These are phyloP conservation scores for Scelioninae gen. 1 DNA, from an alignment of 2,888 invertebrate species.

Conservation along the genomic window DNA sequence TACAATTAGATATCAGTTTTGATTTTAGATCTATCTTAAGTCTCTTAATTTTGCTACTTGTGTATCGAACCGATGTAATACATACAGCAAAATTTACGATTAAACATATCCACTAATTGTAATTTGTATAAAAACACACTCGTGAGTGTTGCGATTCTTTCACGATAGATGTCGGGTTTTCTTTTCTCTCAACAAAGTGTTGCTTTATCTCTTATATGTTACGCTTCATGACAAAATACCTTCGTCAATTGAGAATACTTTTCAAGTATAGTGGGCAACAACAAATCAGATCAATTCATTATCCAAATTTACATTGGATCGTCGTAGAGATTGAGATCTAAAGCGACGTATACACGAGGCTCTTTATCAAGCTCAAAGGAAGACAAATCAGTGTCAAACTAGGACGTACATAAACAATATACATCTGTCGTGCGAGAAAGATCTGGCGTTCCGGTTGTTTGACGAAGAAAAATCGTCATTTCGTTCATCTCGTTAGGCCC, in stretches of 20 bases:
- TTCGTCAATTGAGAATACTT: conserved; percentile 54
- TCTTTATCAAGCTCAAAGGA: conserved; percentile 47
- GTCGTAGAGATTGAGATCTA: conserved; percentile 39
- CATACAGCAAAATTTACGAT: not conserved
- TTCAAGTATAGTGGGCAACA: conserved; percentile 43
- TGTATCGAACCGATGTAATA: conserved; percentile 3
- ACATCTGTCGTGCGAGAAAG: conserved; percentile 54
- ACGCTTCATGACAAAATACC: conserved; percentile 39
- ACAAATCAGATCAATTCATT: conserved; percentile 36
- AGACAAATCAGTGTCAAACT: conserved; percentile 60
- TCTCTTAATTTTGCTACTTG: not conserved
- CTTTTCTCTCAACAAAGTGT: conserved; percentile 38
- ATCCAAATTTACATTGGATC: conserved; percentile 40
- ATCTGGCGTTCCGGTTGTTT: conserved; percentile 42
- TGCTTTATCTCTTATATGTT: conserved; percentile 14
- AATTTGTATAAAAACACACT: conserved; percentile 4
- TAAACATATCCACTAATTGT: not conserved
- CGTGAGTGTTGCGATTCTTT: conserved; percentile 27
- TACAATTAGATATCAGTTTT: conserved; percentile 23
- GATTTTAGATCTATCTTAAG: no score
- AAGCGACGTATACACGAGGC: not conserved
- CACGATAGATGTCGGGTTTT: conserved; percentile 4
- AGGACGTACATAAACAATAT: conserved; percentile 50
- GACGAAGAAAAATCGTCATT: conserved; percentile 43
- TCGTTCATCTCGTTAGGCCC: conserved; percentile 58